Base-by-base conservation (phyloP, 1,140 invertebrate genomes). In the Brachionus asplanchnoidis region DNA sequence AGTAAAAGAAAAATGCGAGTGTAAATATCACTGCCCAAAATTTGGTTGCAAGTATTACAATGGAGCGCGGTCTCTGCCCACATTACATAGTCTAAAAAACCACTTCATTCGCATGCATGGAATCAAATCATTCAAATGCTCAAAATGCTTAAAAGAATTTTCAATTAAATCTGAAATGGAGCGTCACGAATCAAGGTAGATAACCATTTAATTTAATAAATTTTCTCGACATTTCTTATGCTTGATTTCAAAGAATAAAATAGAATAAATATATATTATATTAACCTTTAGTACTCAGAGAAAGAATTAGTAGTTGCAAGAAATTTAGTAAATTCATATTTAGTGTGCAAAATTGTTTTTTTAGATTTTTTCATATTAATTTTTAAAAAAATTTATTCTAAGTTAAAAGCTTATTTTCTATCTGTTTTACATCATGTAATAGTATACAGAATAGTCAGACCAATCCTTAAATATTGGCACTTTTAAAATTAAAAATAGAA, bases 101-200 rank as follows among this genome's bases (percentile, higher is more conserved):
- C 79, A 82, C 17, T 82, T 82, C 44, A 82, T 82, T 1, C 79
- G 79, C 53, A 82, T 82, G 50, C 79, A 82, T 44, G 79, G 50
- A 4, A 40, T 11, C 28, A 82, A 82, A 44, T 44, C 32, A 23
- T 82, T 82, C 28, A 82, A 82, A 17, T 82, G 79, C 23, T 36
- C 32, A 40, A 60, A 68, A 82, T 82, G 79, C 42, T 23, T 20
- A n/a, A 82, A 68, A 23, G 32, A 44, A 17, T 82, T 82, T 68
- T 40, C 53, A 23, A 60, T 82, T 40, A 60, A 68, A 32, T 82
- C 79, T 82, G 79, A 82, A 68, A 60, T 82, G 60, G 79, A 82
- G 44, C 46, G 60, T 40, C 79, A 82, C 50, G 53, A 65, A 40
- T 50, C 11, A 28, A 80, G 36, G 50, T 82, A 82, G 60, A 23